phyloP scores from a whole-genome alignment of 2,113 vertebrate genomes.

The Hypomesus transpacificus region DNA sequence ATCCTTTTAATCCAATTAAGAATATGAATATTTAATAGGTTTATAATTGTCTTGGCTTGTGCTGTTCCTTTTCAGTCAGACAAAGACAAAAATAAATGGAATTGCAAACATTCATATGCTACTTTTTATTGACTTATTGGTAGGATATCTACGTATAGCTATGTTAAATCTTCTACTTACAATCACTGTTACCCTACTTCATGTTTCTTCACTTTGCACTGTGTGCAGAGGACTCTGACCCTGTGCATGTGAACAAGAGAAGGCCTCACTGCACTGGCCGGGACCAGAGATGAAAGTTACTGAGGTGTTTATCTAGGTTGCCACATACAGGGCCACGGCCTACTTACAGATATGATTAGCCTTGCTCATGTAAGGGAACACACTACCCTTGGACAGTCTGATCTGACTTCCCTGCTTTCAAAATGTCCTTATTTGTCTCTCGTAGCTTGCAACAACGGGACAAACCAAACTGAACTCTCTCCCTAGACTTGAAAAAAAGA shows the following conservation, averaged over 20 bases:
- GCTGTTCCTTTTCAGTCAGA: too few relatives aligned
- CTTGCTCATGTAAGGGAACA: constrained; percentile 61
- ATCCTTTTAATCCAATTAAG: too few relatives aligned
- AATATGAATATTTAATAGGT: too few relatives aligned
- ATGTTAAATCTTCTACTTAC: neutral
- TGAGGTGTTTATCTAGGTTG: constrained; percentile 63
- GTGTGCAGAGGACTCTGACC: constrained; percentile 43
- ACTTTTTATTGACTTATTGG: too few relatives aligned
- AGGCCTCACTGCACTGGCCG: constrained; percentile 27
- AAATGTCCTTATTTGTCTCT: constrained; percentile 48
- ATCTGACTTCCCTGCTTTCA: constrained; percentile 44
- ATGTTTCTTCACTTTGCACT: neutral
- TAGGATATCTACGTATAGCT: too few relatives aligned
- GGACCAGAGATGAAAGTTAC: constrained; percentile 48
- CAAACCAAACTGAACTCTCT: constrained; percentile 9
- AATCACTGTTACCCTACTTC: neutral
- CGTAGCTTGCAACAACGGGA: constrained; percentile 29
- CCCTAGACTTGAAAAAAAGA: constrained; percentile 18
- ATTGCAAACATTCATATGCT: too few relatives aligned
- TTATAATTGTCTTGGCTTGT: too few relatives aligned
- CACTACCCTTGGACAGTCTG: constrained; percentile 60
- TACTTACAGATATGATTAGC: constrained; percentile 71
- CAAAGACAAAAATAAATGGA: too few relatives aligned
- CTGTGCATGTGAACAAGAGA: constrained; percentile 36
- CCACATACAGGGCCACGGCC: constrained; percentile 68